These are phyloP conservation scores for Porites evermanni DNA, from an alignment of 92 coral and sea anemone genomes.

Conservation along the genomic window DNA sequence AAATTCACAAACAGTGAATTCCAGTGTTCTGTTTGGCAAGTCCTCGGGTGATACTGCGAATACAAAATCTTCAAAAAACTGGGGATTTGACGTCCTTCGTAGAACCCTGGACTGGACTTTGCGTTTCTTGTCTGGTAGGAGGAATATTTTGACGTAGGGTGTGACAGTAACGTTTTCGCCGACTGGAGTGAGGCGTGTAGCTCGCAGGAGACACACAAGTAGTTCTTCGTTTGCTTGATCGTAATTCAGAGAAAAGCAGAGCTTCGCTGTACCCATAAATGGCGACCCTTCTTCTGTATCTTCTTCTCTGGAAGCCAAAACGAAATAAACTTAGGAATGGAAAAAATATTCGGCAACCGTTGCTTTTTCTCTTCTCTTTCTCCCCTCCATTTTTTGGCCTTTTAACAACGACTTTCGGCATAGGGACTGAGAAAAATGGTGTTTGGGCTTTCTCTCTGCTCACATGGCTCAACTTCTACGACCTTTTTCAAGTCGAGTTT, in stretches of 20 bases:
- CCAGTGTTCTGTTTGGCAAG: constrained; percentile 73
- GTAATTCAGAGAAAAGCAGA: constrained; percentile 80
- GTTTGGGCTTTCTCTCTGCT: too few relatives aligned
- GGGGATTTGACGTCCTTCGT: constrained; percentile 89
- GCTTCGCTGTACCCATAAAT: constrained; percentile 81
- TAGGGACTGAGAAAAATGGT: too few relatives aligned
- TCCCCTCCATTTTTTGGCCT: neutral
- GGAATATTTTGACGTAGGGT: constrained; percentile 81
- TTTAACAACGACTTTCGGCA: too few relatives aligned
- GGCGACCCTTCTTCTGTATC: constrained; percentile 73
- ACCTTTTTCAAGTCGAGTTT: too few relatives aligned
- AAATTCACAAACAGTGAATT: constrained; percentile 88
- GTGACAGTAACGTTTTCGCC: constrained; percentile 82
- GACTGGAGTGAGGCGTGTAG: constrained; percentile 80
- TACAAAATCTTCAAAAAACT: constrained; percentile 87
- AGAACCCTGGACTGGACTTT: constrained; percentile 85
- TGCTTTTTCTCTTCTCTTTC: neutral
- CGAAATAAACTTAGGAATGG: neutral
- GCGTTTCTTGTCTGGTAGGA: constrained; percentile 90
- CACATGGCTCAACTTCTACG: too few relatives aligned
- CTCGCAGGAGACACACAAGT: constrained; percentile 54
- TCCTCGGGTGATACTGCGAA: constrained; percentile 75
- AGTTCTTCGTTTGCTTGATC: constrained; percentile 71
- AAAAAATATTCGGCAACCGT: too few relatives aligned
- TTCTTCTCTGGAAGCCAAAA: constrained; percentile 16